Evolutionary conservation across 2,113 vertebrate genomes (phyloP).

Genomic region (Gasterosteus nipponicus): DNA sequence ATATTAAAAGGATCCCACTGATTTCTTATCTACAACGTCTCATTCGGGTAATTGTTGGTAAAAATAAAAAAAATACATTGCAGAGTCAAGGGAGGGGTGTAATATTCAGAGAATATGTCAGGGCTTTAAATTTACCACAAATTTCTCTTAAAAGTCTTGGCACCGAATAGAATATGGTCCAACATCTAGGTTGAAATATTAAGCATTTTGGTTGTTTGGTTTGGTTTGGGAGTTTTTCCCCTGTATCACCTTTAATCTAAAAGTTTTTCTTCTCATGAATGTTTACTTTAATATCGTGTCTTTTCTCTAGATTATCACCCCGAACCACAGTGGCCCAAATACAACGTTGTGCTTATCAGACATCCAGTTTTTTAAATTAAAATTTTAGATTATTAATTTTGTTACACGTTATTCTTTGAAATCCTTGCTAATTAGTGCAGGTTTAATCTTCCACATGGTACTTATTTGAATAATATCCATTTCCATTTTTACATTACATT

Average conservation of each 20-base stretch:
- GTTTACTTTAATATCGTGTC: neutral
- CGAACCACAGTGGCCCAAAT: neutral
- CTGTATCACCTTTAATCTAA: neutral
- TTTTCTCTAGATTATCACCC: neutral
- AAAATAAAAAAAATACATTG: neutral
- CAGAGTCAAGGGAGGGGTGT: neutral
- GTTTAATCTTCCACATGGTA: neutral
- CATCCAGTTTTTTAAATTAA: neutral
- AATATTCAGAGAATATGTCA: neutral
- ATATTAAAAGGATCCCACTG: neutral
- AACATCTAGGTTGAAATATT: neutral
- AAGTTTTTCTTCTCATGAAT: neutral
- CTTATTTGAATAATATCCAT: neutral
- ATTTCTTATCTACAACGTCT: neutral
- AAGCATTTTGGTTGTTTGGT: neutral
- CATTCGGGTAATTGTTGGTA: neutral
- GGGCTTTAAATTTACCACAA: neutral
- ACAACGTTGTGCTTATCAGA: neutral
- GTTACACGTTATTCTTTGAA: neutral
- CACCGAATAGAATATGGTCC: too few relatives aligned
- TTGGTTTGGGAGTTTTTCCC: too few relatives aligned
- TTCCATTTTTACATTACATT: neutral
- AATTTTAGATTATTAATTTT: neutral
- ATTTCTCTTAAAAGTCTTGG: neutral
- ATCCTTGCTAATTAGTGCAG: neutral